Base-by-base conservation (phyloP, 2,113 vertebrate genomes). In the Xyrauchen texanus region DNA sequence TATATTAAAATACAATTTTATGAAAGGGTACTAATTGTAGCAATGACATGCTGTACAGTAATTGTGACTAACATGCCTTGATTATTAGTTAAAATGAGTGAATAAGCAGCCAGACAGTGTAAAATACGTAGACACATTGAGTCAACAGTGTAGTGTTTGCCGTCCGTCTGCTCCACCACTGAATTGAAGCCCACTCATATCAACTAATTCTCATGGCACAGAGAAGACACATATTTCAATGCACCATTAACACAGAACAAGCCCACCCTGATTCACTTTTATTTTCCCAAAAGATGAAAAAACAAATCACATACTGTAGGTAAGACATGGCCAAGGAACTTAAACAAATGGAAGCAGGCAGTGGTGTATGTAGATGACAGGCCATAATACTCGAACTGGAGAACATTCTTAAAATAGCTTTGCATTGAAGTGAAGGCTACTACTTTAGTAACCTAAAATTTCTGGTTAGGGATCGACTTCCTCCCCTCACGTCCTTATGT, bases 91-190 rank as follows among this genome's bases (percentile, higher is more conserved):
- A 51, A 58, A 51, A 51, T 76, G 67, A 45, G 55, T 62, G 55
- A 79, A 84, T 8, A 52, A 68, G 57, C 51, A 53, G 45, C 83
- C 83, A 51, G 78, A 74, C 84, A 47, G 75, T 60, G 67, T 61
- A 76, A 74, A 67, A 9, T 64, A 60, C 60, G 57, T 52, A 51
- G 86, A 86, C 73, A 58, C 53, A 49, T 53, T 68, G 75, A 83
- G 86, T 88, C 85, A 65, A 82, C 82, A 49, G 46, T 7, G 61
- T 67, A 0, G 4, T 89, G 88, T 91, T 88, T 90, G 85, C 83
- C 4, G 86, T 88, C 80, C 81, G 86, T 87, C 86, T 90, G 83
- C 67, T 79, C 45, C 47, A 58, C 76, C 51, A 72, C 64, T 82
- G 64, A 11, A 84, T 61, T 12, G 76, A 63, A 60, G 21, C 60